phyloP scores from a whole-genome alignment of 2,888 invertebrate genomes.

The Eubasilissa splendida region DNA sequence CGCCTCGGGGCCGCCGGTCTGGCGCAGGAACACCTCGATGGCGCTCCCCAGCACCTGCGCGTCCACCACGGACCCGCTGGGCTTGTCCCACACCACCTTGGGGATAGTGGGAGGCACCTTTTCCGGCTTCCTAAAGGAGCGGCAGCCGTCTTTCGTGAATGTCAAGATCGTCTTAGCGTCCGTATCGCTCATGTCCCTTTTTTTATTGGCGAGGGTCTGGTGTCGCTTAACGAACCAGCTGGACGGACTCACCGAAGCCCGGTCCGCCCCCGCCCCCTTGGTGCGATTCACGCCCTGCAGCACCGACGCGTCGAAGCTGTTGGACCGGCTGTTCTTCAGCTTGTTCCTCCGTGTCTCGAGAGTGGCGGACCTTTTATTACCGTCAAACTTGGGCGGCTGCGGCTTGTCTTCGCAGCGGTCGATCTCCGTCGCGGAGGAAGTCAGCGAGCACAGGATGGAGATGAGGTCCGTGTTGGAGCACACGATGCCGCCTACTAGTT shows the following conservation, averaged over 20 bases:
- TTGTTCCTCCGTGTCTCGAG: constrained; percentile 73
- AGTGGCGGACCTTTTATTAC: constrained; percentile 59
- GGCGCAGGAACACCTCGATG: constrained; percentile 85
- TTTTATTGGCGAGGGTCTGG: constrained; percentile 81
- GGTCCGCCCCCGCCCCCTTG: constrained; percentile 62
- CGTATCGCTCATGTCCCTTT: constrained; percentile 66
- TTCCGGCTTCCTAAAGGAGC: constrained; percentile 66
- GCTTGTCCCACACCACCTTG: constrained; percentile 82
- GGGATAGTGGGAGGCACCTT: constrained; percentile 74
- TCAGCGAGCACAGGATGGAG: constrained; percentile 84
- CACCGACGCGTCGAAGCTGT: constrained; percentile 88
- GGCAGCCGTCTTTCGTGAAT: constrained; percentile 70
- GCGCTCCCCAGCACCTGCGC: constrained; percentile 87
- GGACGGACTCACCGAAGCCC: constrained; percentile 66
- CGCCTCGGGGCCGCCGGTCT: constrained; percentile 71
- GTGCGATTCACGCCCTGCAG: constrained; percentile 73
- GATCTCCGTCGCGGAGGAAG: constrained; percentile 87
- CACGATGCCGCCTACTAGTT: constrained; percentile 75
- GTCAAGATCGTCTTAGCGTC: constrained; percentile 65
- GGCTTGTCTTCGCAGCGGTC: constrained; percentile 76
- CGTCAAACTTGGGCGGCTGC: constrained; percentile 57
- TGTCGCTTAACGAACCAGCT: constrained; percentile 87
- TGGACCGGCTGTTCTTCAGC: constrained; percentile 82
- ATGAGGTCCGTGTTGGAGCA: constrained; percentile 88
- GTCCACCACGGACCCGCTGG: constrained; percentile 85